Base-by-base conservation (phyloP, 2,113 vertebrate species). In the Hemiprocne comata region DNA sequence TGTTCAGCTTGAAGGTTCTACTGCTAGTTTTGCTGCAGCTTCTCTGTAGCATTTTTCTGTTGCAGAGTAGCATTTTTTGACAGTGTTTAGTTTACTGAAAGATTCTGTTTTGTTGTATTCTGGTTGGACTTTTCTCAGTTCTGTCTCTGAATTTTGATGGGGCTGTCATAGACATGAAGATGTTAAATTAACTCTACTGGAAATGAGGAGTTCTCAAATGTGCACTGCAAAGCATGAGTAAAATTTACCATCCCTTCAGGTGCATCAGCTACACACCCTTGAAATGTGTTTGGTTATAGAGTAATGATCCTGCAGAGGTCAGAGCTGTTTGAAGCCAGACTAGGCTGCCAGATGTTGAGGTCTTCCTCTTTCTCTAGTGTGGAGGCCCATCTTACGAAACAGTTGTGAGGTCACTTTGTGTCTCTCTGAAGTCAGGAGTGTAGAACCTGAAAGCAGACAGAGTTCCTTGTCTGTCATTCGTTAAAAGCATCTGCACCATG, bases 1-100 rank as follows among this genome's bases (percentile, higher is more conserved):
- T 96, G 95, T 96, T 93, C 87, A 51, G 12, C 86, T 87, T 85
- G 21, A 91, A 93, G 58, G 58, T 72, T 87, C 29, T 75, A 4
- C 48, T 90, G 91, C 58, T 58, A 33, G 40, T 64, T 96, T 71
- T 91, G 85, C 76, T 79, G 65, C 81, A 67, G 88, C 61, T 89
- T 92, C 65, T 71, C 55, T 54, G 40, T 29, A 66, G 57, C 33
- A 1, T 64, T 87, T 73, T 85, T 71, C 40, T 92, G 20, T 75
- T 76, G 44, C 81, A 93, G 33, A 75, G 2, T 1, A 28, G 26
- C 38, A 3, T 46, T 92, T 80, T 50, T 86, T 10, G 55, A 72
- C 79, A 54, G 21, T 13, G 19, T 53, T 90, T 54, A 44, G 25
- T 64, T 87, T 67, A 23, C 48, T 75, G 44, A 11, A 46, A 66